Evolutionary conservation across 2,888 invertebrate genomes (phyloP).

Genomic region (Drosophila diplacantha): DNA sequence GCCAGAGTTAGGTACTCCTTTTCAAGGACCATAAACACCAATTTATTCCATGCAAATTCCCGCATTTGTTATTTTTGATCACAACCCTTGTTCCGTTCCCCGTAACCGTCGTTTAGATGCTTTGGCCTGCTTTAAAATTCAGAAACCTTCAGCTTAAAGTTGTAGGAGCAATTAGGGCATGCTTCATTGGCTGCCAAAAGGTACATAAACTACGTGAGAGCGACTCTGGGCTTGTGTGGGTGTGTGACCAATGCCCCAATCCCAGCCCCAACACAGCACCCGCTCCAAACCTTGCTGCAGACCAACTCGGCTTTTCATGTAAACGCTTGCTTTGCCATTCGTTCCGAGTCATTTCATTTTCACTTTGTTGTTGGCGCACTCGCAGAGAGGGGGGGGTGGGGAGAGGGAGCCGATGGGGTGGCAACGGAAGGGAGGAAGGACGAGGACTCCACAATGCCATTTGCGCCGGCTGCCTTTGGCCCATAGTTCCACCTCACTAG

Average conservation of each 20-base stretch:
- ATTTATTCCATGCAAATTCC: background rate
- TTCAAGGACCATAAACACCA: slow-evolving; percentile 4
- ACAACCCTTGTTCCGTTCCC: background rate
- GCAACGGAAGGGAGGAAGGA: background rate
- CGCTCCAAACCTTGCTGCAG: slow-evolving; percentile 18
- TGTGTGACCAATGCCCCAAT: slow-evolving; percentile 11
- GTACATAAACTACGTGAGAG: slow-evolving; percentile 58
- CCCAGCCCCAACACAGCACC: slow-evolving; percentile 1
- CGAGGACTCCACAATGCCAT: slow-evolving; percentile 53
- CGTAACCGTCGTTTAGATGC: slow-evolving; percentile 3
- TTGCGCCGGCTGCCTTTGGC: slow-evolving; percentile 51
- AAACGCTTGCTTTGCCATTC: slow-evolving; percentile 72
- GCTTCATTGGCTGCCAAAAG: slow-evolving; percentile 71
- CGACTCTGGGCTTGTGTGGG: slow-evolving; percentile 28
- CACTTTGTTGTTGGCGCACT: slow-evolving; percentile 67
- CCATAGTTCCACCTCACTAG: slow-evolving; percentile 70
- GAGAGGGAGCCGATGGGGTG: background rate
- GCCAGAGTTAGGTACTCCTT: slow-evolving; percentile 1
- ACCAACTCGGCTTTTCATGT: slow-evolving; percentile 55
- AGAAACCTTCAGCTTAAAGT: slow-evolving; percentile 49
- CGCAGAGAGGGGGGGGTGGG: slow-evolving; percentile 31
- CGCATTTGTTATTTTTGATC: background rate
- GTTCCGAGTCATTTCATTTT: slow-evolving; percentile 74
- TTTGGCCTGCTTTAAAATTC: slow-evolving; percentile 29
- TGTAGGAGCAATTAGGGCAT: slow-evolving; percentile 59